These are phyloP conservation scores for Microctenopoma stevenorrisi DNA, from an alignment of 2,797 vertebrate genomes.

Conservation along the genomic window DNA sequence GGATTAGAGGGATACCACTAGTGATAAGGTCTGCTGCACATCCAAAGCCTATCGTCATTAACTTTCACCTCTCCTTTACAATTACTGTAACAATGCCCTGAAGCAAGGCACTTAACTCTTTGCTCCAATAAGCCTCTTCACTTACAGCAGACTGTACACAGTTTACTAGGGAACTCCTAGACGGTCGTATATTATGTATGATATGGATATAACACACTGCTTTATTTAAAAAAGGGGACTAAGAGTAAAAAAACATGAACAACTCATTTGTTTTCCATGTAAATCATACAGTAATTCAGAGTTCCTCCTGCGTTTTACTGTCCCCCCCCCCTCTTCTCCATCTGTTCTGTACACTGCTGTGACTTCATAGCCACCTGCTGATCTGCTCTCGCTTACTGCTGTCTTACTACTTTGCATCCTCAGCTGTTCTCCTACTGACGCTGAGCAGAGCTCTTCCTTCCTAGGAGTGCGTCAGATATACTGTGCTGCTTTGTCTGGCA, in stretches of 20 bases:
- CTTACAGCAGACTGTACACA: slow-evolving; percentile 13
- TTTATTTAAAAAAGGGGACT: background rate
- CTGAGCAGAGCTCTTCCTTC: slow-evolving; percentile 47
- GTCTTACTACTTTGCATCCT: slow-evolving; percentile 45
- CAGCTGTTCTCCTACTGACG: slow-evolving; percentile 65
- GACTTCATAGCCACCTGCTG: slow-evolving; percentile 70
- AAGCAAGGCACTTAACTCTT: slow-evolving; percentile 29
- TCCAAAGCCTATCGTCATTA: background rate
- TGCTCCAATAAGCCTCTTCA: slow-evolving; percentile 7
- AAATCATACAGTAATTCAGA: slow-evolving; percentile 11
- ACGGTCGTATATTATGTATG: slow-evolving; percentile 2
- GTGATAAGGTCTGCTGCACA: slow-evolving; percentile 7
- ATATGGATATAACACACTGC: background rate
- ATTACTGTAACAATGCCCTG: slow-evolving; percentile 20
- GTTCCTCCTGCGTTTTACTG: background rate
- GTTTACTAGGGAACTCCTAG: slow-evolving; percentile 14
- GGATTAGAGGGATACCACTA: slow-evolving; percentile 6
- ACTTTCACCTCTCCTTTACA: slow-evolving; percentile 34
- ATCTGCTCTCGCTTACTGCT: slow-evolving; percentile 57
- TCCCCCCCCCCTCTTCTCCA: slow-evolving; percentile 33
- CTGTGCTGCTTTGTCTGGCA: slow-evolving; percentile 59
- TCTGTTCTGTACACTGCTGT: slow-evolving; percentile 34
- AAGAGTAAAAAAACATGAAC: background rate
- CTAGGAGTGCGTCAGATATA: slow-evolving; percentile 35
- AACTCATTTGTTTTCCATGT: slow-evolving; percentile 2